Evolutionary conservation across 2,113 vertebrate genomes (phyloP).

Genomic region (Galeopterus variegatus): DNA sequence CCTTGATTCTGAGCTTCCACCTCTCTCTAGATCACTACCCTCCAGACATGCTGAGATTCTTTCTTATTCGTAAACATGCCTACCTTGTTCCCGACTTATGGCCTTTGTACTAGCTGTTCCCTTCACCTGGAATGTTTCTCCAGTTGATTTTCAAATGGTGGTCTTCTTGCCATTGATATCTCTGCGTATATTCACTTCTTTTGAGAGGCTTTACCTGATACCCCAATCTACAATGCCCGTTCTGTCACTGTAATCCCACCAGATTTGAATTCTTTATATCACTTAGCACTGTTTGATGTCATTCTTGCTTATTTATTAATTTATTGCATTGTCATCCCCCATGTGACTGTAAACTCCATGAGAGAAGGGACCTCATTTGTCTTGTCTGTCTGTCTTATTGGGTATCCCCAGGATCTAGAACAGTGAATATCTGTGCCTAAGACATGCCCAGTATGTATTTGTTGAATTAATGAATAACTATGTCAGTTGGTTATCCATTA

Average conservation of each 20-base stretch:
- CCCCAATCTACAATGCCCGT: background rate
- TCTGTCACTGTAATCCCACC: background rate
- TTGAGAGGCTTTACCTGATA: background rate
- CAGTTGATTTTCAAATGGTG: background rate
- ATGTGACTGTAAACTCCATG: background rate
- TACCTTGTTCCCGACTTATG: background rate
- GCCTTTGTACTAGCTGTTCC: background rate
- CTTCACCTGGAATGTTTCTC: background rate
- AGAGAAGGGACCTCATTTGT: background rate
- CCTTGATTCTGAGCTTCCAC: background rate
- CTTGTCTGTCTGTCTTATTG: background rate
- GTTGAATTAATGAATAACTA: slow-evolving; percentile 25
- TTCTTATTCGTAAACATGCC: slow-evolving; percentile 28
- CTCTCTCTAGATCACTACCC: background rate
- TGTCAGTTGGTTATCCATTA: slow-evolving; percentile 12
- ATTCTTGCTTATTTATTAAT: background rate
- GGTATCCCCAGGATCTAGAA: slow-evolving; percentile 2
- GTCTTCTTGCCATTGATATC: slow-evolving; percentile 5
- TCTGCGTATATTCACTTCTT: slow-evolving; percentile 38
- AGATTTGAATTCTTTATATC: slow-evolving; percentile 39
- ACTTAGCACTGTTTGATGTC: background rate
- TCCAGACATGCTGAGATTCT: background rate
- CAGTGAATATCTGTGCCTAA: background rate
- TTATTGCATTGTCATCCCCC: background rate
- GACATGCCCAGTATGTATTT: background rate